Percentiles rank a stretch among this genome's conserved stretches.
Conservation (phyloP, 2,113 vertebrate genomes). For the Alaudala cheleensis region DNA sequence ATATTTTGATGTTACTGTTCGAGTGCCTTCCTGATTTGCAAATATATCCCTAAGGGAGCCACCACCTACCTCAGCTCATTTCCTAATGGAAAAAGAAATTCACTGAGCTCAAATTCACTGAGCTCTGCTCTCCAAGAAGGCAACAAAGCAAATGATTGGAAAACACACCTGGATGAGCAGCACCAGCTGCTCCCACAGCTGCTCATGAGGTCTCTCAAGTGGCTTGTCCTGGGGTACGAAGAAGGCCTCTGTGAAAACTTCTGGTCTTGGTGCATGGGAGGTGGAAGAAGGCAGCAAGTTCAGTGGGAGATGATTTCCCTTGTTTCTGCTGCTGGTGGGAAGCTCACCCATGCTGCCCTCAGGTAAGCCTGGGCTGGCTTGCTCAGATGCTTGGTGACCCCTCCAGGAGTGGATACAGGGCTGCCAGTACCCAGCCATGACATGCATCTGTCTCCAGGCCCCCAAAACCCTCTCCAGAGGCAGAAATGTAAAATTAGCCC, state of each 20-base stretch:
- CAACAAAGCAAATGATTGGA: not conserved
- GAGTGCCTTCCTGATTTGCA: not conserved
- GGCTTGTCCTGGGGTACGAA: not conserved
- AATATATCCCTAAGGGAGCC: not conserved
- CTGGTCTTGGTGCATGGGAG: fast-evolving
- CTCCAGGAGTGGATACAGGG: not conserved
- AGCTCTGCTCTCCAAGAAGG: not conserved
- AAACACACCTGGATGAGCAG: not conserved
- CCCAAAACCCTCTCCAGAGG: not conserved
- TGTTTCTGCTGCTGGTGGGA: not conserved
- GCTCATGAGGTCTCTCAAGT: not conserved
- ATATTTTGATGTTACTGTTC: not conserved
- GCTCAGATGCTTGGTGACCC: fast-evolving
- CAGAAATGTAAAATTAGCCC: not conserved
- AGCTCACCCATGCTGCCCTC: not conserved
- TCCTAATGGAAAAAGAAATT: not conserved
- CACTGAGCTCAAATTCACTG: too few species aligned
- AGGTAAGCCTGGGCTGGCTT: not conserved
- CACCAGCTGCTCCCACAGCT: not conserved
- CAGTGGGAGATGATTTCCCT: fast-evolving
- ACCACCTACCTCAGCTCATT: not conserved
- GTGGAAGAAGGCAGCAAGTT: not conserved
- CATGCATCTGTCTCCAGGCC: not conserved
- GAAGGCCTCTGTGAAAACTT: not conserved
- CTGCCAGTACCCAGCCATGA: not conserved